Conservation (phyloP, 2,113 vertebrate species). For the Podarcis muralis region DNA sequence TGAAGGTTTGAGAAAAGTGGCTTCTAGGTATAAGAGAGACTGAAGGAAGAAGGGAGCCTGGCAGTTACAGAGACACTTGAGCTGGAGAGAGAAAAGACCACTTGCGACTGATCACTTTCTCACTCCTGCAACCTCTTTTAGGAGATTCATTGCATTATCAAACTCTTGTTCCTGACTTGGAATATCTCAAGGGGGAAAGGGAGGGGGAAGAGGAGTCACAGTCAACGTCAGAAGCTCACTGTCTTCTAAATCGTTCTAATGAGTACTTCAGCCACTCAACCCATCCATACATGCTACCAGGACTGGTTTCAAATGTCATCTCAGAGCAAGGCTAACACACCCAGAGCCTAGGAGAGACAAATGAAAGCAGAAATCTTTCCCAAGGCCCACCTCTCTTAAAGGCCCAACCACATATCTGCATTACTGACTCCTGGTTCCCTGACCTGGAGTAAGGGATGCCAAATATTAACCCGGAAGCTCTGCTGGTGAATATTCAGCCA, state of each 20-base stretch:
- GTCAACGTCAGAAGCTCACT: neutral
- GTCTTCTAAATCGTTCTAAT: neutral
- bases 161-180: neutral
- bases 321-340: neutral
- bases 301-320: neutral
- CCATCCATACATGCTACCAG: neutral
- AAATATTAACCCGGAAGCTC: neutral
- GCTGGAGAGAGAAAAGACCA: neutral
- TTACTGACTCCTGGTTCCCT: neutral
- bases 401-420: neutral
- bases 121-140: neutral
- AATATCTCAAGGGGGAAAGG: neutral
- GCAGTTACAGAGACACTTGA: too few relatives aligned
- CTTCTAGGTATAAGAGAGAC: neutral
- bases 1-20: neutral
- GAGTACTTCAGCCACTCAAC: neutral
- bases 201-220: neutral
- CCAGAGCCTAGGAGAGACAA: neutral
- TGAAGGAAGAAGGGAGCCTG: neutral
- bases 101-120: neutral
- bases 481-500: neutral
- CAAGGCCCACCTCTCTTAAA: neutral
- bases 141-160: neutral
- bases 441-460: neutral
- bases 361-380: neutral